Percentiles rank a stretch among this genome's conserved stretches.
These are phyloP conservation scores for Conger conger DNA, from an alignment of 2,113 vertebrate genomes.

Conservation along the genomic window DNA sequence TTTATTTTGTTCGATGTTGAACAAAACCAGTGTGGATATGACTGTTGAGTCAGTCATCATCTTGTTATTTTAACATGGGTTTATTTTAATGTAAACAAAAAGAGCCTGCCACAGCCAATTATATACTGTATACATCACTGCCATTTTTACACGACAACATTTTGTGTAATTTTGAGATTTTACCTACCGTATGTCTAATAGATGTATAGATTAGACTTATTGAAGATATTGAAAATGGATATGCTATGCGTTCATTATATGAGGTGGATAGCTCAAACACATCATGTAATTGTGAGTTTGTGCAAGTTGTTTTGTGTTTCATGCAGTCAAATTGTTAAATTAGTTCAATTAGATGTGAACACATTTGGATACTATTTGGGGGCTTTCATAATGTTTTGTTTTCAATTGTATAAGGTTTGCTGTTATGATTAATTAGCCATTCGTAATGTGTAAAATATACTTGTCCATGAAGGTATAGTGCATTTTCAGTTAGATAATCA, in stretches of 20 bases:
- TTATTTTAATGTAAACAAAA: constrained; percentile 70
- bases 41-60: constrained; percentile 62
- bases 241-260: background rate
- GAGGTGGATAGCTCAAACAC: background rate
- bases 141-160: constrained; percentile 60
- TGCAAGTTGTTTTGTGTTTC: background rate
- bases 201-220: constrained; percentile 22
- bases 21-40: constrained; percentile 65
- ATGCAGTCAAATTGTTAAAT: background rate
- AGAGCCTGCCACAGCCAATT: constrained; percentile 62
- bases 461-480: background rate
- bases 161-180: constrained; percentile 53
- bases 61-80: constrained; percentile 71
- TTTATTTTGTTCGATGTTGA: constrained; percentile 59
- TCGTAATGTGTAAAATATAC: background rate
- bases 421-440: constrained; percentile 12
- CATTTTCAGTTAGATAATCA: background rate
- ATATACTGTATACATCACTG: constrained; percentile 63
- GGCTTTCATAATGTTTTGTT: constrained; percentile 32
- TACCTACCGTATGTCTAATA: constrained; percentile 57
- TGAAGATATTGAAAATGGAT: constrained; percentile 34
- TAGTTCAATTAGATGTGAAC: constrained; percentile 35
- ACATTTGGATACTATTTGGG: constrained; percentile 37
- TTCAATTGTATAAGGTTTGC: constrained; percentile 38
- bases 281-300: background rate